Conservation (phyloP, 2,113 vertebrate species). For the Oreocharis arfaki region DNA sequence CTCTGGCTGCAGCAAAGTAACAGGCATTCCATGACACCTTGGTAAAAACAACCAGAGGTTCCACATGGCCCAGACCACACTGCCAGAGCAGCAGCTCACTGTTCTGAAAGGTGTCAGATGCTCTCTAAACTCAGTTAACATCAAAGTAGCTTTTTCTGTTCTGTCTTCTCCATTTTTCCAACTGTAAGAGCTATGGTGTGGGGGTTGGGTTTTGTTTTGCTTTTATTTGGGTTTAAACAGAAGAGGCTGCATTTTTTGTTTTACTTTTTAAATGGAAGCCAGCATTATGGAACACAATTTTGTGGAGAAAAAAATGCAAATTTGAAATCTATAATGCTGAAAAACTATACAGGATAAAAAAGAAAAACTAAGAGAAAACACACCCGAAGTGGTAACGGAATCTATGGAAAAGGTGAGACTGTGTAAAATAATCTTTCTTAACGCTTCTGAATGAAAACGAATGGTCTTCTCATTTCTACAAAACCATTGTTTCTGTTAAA, state of each 20-base stretch:
- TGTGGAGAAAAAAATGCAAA: not conserved
- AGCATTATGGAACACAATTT: not conserved
- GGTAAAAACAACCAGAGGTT: not conserved
- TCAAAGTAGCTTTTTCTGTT: not conserved
- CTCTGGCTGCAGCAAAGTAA: not conserved
- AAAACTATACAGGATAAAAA: not conserved
- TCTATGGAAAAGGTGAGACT: not conserved
- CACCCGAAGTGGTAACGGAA: not conserved
- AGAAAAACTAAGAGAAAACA: not conserved
- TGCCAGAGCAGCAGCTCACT: not conserved
- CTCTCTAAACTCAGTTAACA: not conserved
- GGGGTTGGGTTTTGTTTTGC: too few relatives aligned
- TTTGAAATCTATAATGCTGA: not conserved
- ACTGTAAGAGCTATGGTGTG: rapidly evolving
- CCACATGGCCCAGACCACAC: not conserved
- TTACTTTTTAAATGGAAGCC: not conserved
- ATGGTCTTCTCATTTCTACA: not conserved
- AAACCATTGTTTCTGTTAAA: not conserved
- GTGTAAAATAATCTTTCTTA: not conserved
- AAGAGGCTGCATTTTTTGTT: not conserved
- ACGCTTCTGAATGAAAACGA: not conserved
- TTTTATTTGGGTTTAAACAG: not conserved
- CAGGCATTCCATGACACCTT: not conserved
- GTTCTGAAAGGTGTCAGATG: not conserved
- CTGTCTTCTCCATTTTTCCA: not conserved